phyloP scores from a whole-genome alignment of 2,113 vertebrate species.

The Phalacrocorax pelagicus region DNA sequence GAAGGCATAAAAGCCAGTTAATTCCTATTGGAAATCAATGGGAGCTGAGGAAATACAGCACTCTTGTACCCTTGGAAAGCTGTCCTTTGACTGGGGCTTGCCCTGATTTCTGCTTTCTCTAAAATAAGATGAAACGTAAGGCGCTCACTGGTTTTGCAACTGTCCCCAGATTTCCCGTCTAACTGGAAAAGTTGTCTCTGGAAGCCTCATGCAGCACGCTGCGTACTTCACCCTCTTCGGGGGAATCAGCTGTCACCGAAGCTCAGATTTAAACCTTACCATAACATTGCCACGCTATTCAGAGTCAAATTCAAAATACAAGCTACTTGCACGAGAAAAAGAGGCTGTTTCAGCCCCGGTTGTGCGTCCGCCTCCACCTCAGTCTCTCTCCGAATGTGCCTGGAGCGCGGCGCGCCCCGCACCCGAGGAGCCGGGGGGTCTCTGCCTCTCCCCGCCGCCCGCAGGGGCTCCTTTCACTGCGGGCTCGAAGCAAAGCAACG shows the following conservation, averaged over 20 bases:
- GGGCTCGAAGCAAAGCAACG: background rate
- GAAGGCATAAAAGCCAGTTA: background rate
- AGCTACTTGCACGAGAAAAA: background rate
- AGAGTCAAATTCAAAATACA: background rate
- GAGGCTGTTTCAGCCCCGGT: background rate
- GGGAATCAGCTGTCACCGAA: background rate
- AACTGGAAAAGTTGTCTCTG: background rate
- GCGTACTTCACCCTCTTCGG: background rate
- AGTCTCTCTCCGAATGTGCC: accelerated
- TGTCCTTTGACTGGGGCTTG: background rate
- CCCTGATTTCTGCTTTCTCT: background rate
- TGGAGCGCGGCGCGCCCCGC: background rate
- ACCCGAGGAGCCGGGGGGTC: background rate
- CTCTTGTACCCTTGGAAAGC: background rate
- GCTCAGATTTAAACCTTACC: background rate
- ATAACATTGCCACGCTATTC: accelerated
- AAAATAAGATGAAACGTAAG: background rate
- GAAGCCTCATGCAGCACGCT: background rate
- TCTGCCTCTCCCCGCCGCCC: background rate
- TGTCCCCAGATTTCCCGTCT: background rate
- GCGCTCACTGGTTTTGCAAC: background rate
- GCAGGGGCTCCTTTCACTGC: accelerated
- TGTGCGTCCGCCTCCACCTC: background rate
- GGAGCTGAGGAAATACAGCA: background rate
- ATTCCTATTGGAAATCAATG: conserved; percentile 33